Conservation (phyloP, 2,888 invertebrate species). For the Lagria hirta region DNA sequence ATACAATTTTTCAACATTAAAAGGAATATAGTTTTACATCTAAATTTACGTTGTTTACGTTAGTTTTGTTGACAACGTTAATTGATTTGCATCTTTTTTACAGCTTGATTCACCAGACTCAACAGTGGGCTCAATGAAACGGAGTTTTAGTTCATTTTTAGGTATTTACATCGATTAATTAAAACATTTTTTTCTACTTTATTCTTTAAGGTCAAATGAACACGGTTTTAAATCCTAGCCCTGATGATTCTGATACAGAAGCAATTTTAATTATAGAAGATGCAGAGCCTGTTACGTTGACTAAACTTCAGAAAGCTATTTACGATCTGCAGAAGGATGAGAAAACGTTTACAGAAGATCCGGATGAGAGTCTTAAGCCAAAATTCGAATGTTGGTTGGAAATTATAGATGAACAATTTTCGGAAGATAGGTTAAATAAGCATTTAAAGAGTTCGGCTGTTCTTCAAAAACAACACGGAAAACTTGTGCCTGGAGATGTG, state of each 20-base stretch:
- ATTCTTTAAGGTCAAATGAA: slow-evolving; percentile 65
- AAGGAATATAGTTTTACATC: not conserved
- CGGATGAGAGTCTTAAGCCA: slow-evolving; percentile 57
- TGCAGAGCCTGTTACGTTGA: slow-evolving; percentile 65
- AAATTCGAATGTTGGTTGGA: slow-evolving; percentile 64
- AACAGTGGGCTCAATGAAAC: slow-evolving; percentile 71
- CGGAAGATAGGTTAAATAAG: slow-evolving; percentile 62
- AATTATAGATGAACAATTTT: slow-evolving; percentile 58
- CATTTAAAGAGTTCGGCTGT: slow-evolving; percentile 60
- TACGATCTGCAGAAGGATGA: slow-evolving; percentile 72
- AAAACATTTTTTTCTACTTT: slow-evolving; percentile 7
- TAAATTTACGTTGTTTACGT: slow-evolving; percentile 1
- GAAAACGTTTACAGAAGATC: slow-evolving; percentile 72
- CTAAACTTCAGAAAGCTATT: slow-evolving; percentile 66
- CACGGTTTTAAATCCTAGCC: slow-evolving; percentile 67
- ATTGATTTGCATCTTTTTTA: slow-evolving; percentile 35
- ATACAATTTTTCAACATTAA: not conserved
- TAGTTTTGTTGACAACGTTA: not conserved
- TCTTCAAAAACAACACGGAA: slow-evolving; percentile 54
- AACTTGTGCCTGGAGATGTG: slow-evolving; percentile 71
- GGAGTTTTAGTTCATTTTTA: slow-evolving; percentile 70
- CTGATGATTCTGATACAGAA: slow-evolving; percentile 70
- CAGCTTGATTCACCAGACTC: slow-evolving; percentile 72
- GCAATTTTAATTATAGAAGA: slow-evolving; percentile 68
- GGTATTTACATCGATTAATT: slow-evolving; percentile 51